phyloP scores from a whole-genome alignment of 1,140 invertebrate genomes.

The Limonius californicus region DNA sequence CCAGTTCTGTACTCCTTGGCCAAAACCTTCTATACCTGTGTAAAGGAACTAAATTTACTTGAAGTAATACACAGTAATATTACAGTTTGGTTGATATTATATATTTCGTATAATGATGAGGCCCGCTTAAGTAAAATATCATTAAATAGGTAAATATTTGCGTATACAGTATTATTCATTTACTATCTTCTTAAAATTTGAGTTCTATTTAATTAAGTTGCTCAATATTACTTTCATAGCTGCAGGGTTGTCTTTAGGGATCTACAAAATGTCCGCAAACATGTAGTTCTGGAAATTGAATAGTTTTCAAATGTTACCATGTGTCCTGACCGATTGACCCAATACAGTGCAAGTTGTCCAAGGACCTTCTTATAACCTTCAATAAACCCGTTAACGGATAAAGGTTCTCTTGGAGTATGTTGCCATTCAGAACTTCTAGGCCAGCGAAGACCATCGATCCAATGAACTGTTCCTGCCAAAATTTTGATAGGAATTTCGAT shows the following conservation, averaged over 20 bases:
- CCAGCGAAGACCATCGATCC: slow-evolving; percentile 70
- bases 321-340: slow-evolving; percentile 34
- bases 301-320: slow-evolving; percentile 31
- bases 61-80: too few species aligned
- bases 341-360: slow-evolving; percentile 33
- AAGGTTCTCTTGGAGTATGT: slow-evolving; percentile 5
- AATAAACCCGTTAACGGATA: slow-evolving; percentile 24
- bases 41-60: too few species aligned
- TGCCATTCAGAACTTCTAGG: slow-evolving; percentile 43
- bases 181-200: too few species aligned
- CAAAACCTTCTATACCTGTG: slow-evolving; percentile 50
- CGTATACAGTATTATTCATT: too few species aligned
- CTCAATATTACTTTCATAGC: slow-evolving; percentile 26
- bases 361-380: slow-evolving; percentile 33
- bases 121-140: too few species aligned
- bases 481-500: not conserved
- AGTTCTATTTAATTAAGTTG: too few species aligned
- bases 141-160: too few species aligned
- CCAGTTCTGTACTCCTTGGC: slow-evolving; percentile 62
- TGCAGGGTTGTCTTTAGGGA: slow-evolving; percentile 26
- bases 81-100: too few species aligned
- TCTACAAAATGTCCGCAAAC: slow-evolving; percentile 16
- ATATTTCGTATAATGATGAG: too few species aligned
- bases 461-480: slow-evolving; percentile 58
- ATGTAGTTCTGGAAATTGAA: not conserved